Base-by-base conservation (phyloP, 2,797 vertebrate species). In the Phrynocephalus vlangalii region DNA sequence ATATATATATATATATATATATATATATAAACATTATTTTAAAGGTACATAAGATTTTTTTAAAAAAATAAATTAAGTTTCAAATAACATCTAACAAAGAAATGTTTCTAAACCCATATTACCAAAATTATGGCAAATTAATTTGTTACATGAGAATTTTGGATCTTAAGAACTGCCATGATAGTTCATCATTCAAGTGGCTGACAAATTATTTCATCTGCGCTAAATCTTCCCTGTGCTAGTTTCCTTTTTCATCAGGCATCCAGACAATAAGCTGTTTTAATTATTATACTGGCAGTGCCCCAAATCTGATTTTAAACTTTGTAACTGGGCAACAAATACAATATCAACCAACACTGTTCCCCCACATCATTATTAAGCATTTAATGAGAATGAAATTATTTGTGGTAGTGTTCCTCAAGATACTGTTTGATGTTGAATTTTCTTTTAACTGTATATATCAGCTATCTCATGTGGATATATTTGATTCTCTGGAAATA, bases 201-300 rank as follows among this genome's bases (percentile, higher is more conserved):
- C 50, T 38, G 71, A 87, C 68, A 52, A 77, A 70, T 63, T 24
- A 87, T 76, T 82, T 33, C 56, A 84, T 76, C 83, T 66, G 71
- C 24, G 26, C 76, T 77, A 38, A 77, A 44, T 48, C 67, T 66
- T 76, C 24, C 22, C 60, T 6, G 22, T 66, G n/a, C 5, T 30
- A 38, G 63, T 26, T 5, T 44, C 13, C 3, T 44, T 63, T 84
- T 63, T n/a, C 30, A 33, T 56, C 48, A 73, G 26, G 33, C 24
- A 44, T 24, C 24, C 22, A 76, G 30, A 44, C 3, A 75, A 75
- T 33, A 63, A 15, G 13, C 71, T n/a, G 71, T 48, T 56, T 56
- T 72, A 18, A 72, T 72, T 26, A 84, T 73, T 73, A 56, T 56
- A 56, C 18, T 30, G 70, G n/a, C n/a, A 72, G 72, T 71, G 66